Conservation (phyloP, 1,140 invertebrate genomes). For the Drosophila nikananu region DNA sequence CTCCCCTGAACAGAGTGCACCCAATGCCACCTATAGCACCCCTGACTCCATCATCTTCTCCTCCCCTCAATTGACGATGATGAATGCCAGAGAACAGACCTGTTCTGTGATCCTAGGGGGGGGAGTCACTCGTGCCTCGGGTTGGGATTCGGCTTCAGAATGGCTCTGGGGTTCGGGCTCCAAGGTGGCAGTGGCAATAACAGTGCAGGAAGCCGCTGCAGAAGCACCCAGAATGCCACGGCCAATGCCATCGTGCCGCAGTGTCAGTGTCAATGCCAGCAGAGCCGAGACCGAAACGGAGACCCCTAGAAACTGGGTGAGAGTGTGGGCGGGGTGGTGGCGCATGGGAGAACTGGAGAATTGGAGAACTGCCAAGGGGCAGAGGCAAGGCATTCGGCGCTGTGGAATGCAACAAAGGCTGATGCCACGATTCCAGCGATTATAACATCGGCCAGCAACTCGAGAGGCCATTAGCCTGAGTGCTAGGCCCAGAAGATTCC, state of each 20-base stretch:
- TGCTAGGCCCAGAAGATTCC: constrained; percentile 34
- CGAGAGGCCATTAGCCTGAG: constrained; percentile 71
- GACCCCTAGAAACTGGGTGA: constrained; percentile 54
- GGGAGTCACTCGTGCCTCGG: neutral
- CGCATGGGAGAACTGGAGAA: constrained; percentile 4
- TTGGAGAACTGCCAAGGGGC: neutral
- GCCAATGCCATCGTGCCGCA: constrained; percentile 58
- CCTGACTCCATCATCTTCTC: no score
- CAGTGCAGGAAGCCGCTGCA: constrained; percentile 38
- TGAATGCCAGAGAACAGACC: constrained; percentile 46
- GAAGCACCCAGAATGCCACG: constrained; percentile 58
- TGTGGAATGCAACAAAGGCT: constrained; percentile 48
- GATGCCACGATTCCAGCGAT: constrained; percentile 50
- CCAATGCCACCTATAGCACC: constrained; percentile 1
- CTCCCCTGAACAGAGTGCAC: neutral
- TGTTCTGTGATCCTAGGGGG: constrained; percentile 11
- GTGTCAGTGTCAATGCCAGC: constrained; percentile 73
- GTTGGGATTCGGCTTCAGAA: neutral
- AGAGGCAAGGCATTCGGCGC: neutral
- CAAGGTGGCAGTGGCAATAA: constrained; percentile 32
- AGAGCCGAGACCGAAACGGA: constrained; percentile 2
- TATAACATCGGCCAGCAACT: constrained; percentile 66
- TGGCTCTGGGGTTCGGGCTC: neutral
- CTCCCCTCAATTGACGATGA: constrained; percentile 14
- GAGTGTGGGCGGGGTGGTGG: constrained; percentile 48